Evolutionary conservation across 2,113 vertebrate genomes (phyloP).

Genomic region (Gobio gobio): DNA sequence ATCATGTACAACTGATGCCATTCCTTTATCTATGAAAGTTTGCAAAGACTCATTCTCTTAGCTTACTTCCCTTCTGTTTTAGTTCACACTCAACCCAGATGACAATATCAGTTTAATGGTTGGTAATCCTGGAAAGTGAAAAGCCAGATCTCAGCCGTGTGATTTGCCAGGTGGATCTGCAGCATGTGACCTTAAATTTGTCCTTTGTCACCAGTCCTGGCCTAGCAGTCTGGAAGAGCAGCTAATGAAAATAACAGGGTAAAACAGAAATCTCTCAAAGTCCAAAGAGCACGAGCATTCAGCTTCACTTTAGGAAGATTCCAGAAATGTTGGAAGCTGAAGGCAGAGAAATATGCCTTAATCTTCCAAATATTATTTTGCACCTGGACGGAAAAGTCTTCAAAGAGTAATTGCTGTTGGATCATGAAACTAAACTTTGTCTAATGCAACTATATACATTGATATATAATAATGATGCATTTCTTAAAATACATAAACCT

Average conservation of each 20-base stretch:
- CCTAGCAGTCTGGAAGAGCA: neutral
- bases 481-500: neutral
- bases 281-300: neutral
- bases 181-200: neutral
- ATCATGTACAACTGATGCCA: too few species aligned
- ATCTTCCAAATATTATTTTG: conserved; percentile 26
- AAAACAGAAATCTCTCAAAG: conserved; percentile 2
- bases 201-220: neutral
- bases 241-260: conserved; percentile 7
- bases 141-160: neutral
- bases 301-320: conserved; percentile 27
- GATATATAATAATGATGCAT: neutral
- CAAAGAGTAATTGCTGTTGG: neutral
- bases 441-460: neutral
- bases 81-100: conserved; percentile 3
- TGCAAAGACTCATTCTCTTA: neutral
- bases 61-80: neutral
- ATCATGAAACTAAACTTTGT: neutral
- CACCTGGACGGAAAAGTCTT: conserved; percentile 8
- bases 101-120: conserved; percentile 22
- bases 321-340: conserved; percentile 42
- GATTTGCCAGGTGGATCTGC: neutral
- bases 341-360: conserved; percentile 25
- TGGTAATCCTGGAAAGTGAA: neutral
- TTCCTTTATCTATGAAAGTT: neutral